Evolutionary conservation across 2,888 invertebrate genomes (phyloP).

Genomic region (Chesias legatella): DNA sequence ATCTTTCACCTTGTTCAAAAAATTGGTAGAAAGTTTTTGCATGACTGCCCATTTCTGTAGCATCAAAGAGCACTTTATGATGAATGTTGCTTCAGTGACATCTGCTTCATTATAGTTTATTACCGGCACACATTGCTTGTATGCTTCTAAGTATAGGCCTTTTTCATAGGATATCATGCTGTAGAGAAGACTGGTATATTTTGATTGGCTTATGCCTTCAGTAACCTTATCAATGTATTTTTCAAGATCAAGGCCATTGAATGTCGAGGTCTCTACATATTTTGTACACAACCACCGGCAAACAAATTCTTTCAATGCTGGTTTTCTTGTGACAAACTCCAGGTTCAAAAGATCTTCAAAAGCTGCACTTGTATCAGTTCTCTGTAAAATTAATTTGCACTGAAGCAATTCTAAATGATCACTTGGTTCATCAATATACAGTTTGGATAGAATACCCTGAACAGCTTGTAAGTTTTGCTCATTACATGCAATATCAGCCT

Average conservation of each 20-base stretch:
- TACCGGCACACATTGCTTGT: conserved; percentile 66
- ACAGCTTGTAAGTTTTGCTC: conserved; percentile 43
- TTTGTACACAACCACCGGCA: conserved; percentile 57
- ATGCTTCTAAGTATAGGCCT: conserved; percentile 78
- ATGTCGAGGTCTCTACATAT: conserved; percentile 52
- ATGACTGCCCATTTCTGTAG: conserved; percentile 65
- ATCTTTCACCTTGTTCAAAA: conserved; percentile 60
- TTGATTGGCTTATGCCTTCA: conserved; percentile 79
- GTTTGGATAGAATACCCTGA: conserved; percentile 40
- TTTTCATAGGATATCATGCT: conserved; percentile 77
- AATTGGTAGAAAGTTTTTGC: conserved; percentile 63
- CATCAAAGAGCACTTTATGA: conserved; percentile 62
- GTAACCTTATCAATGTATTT: conserved; percentile 75
- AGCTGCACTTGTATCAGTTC: conserved; percentile 41
- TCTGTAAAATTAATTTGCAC: conserved; percentile 57
- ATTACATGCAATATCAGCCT: conserved; percentile 44
- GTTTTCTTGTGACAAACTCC: conserved; percentile 50
- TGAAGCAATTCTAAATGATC: conserved; percentile 49
- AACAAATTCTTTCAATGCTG: conserved; percentile 53
- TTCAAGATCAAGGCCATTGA: conserved; percentile 62
- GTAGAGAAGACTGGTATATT: conserved; percentile 81
- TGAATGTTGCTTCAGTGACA: conserved; percentile 55
- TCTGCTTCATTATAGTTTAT: conserved; percentile 64
- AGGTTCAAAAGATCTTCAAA: conserved; percentile 50
- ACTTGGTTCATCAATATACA: conserved; percentile 42